Conservation (phyloP, 2,888 invertebrate genomes). For the Andrena dorsata region DNA sequence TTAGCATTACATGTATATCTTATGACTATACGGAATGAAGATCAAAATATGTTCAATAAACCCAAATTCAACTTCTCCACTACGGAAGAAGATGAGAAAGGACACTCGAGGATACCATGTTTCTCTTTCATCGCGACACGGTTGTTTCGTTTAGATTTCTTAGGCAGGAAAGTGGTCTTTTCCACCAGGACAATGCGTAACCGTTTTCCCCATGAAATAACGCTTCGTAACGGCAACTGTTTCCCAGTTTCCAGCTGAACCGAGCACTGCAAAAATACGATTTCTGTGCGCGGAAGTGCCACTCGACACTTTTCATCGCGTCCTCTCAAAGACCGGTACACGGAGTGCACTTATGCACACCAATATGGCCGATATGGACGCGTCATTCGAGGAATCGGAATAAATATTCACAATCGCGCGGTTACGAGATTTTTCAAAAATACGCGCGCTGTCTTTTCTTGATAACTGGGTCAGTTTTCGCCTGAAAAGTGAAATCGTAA, state of each 20-base stretch:
- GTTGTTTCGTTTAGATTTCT: conserved; percentile 25
- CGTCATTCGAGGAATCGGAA: background rate
- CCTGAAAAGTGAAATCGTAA: no score
- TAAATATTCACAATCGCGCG: conserved; percentile 12
- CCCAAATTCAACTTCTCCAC: background rate
- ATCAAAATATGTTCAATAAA: background rate
- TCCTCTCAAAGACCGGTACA: conserved; percentile 21
- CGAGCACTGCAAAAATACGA: conserved; percentile 40
- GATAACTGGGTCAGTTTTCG: background rate
- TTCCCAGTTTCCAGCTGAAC: background rate
- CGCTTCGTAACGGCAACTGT: background rate
- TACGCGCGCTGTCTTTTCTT: background rate
- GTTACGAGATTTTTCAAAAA: background rate
- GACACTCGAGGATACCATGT: background rate
- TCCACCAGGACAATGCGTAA: conserved; percentile 10
- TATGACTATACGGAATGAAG: background rate
- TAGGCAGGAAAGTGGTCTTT: background rate
- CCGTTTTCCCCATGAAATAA: background rate
- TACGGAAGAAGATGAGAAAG: background rate
- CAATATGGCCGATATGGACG: conserved; percentile 32
- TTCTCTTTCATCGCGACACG: background rate
- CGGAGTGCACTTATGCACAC: conserved; percentile 7
- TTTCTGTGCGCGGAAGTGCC: conserved; percentile 16
- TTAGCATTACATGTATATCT: no score
- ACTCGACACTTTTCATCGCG: conserved; percentile 38